phyloP scores from a whole-genome alignment of 1,140 invertebrate genomes.

The Zaprionus tsacasi region DNA sequence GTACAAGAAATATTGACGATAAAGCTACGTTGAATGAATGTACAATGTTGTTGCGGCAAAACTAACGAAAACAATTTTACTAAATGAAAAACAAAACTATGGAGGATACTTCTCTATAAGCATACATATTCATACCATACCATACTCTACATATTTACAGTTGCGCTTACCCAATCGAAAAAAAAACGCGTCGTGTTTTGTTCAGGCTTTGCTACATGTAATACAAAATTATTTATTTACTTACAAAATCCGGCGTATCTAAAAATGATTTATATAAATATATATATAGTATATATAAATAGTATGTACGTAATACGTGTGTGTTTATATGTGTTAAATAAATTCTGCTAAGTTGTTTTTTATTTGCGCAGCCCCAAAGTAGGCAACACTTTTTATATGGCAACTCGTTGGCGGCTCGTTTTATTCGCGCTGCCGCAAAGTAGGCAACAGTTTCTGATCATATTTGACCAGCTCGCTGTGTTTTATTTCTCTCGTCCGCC shows the following conservation, averaged over 20 bases:
- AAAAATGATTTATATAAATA: slow-evolving; percentile 48
- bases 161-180: slow-evolving; percentile 11
- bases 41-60: slow-evolving; percentile 21
- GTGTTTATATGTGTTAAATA: neutral
- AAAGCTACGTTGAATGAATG: slow-evolving; percentile 16
- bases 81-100: slow-evolving; percentile 17
- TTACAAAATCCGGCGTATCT: slow-evolving; percentile 55
- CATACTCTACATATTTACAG: slow-evolving; percentile 38
- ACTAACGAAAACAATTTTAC: slow-evolving; percentile 21
- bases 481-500: slow-evolving; percentile 17
- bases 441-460: neutral
- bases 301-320: slow-evolving; percentile 19
- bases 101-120: slow-evolving; percentile 2
- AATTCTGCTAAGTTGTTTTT: neutral
- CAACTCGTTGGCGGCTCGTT: neutral
- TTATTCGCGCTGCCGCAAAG: neutral
- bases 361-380: slow-evolving; percentile 51
- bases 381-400: slow-evolving; percentile 54
- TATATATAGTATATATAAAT: slow-evolving; percentile 32
- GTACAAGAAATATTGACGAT: slow-evolving; percentile 16
- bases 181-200: slow-evolving; percentile 9
- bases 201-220: slow-evolving; percentile 41
- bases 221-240: slow-evolving; percentile 75
- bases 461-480: neutral
- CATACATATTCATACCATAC: slow-evolving; percentile 6